Conservation (phyloP, 2,888 invertebrate genomes). For the Pocota personata region DNA sequence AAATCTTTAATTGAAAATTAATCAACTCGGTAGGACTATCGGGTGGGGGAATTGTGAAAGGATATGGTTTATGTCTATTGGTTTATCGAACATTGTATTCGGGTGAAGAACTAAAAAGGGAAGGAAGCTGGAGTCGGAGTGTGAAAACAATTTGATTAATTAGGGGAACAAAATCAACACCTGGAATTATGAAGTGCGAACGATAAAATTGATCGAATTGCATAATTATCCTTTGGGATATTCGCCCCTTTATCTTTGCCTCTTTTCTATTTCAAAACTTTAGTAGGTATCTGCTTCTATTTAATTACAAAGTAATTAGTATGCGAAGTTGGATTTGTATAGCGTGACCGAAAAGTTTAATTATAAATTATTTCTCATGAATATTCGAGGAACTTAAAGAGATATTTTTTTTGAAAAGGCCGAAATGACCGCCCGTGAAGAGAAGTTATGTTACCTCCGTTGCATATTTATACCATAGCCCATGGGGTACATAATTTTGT, state of each 20-base stretch:
- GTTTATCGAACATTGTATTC: not conserved
- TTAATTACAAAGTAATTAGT: constrained; percentile 2
- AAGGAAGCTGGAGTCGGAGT: constrained; percentile 1
- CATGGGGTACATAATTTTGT: too few species aligned
- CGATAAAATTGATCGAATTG: constrained; percentile 49
- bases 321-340: not conserved
- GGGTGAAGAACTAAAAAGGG: not conserved
- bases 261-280: not conserved
- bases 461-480: too few species aligned
- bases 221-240: constrained; percentile 33
- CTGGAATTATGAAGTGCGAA: constrained; percentile 56
- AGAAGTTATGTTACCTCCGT: too few species aligned
- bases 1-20: constrained; percentile 70
- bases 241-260: not conserved
- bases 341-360: constrained; percentile 6
- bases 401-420: too few species aligned
- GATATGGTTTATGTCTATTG: constrained; percentile 12
- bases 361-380: constrained; percentile 3
- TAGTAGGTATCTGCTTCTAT: not conserved
- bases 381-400: not conserved
- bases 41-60: not conserved
- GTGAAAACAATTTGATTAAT: constrained; percentile 60
- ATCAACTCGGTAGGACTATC: constrained; percentile 46
- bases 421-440: too few species aligned
- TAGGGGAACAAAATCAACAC: constrained; percentile 48